Percentiles rank a stretch among this genome's conserved stretches.
These are phyloP conservation scores for Macaria notata DNA, from an alignment of 2,888 invertebrate genomes.

Conservation along the genomic window DNA sequence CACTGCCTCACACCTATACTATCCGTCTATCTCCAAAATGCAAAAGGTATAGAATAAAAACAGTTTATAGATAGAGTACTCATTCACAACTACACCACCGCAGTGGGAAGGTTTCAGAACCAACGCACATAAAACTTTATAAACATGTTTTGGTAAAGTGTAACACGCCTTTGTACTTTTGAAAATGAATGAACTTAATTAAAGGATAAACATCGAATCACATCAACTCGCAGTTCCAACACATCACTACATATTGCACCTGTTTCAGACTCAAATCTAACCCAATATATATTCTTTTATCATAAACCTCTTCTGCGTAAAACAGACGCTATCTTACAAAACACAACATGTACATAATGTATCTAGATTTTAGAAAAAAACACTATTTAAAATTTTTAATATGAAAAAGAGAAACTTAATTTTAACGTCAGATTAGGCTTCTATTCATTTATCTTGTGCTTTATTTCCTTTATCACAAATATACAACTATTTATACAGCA, in stretches of 20 bases:
- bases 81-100: conserved; percentile 19
- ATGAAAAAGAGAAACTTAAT: conserved; percentile 63
- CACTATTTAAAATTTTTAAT: conserved; percentile 57
- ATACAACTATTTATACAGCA: conserved; percentile 66
- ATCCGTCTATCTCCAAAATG: conserved; percentile 61
- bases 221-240: conserved; percentile 40
- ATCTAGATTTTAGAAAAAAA: conserved; percentile 59
- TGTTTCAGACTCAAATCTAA: conserved; percentile 57
- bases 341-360: conserved; percentile 57
- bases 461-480: conserved; percentile 77
- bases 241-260: conserved; percentile 64
- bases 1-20: conserved; percentile 39
- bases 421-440: conserved; percentile 74
- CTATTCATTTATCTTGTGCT: conserved; percentile 76
- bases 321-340: conserved; percentile 54
- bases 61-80: conserved; percentile 22
- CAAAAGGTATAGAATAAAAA: conserved; percentile 55
- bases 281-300: conserved; percentile 46
- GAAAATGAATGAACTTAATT: conserved; percentile 41
- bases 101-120: conserved; percentile 5
- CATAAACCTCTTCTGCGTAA: conserved; percentile 49
- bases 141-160: conserved; percentile 34
- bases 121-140: conserved; percentile 17
- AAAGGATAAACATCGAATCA: conserved; percentile 35
- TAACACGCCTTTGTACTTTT: conserved; percentile 47